phyloP scores from a whole-genome alignment of 2,888 invertebrate genomes.

The Heliconius ethilla region DNA sequence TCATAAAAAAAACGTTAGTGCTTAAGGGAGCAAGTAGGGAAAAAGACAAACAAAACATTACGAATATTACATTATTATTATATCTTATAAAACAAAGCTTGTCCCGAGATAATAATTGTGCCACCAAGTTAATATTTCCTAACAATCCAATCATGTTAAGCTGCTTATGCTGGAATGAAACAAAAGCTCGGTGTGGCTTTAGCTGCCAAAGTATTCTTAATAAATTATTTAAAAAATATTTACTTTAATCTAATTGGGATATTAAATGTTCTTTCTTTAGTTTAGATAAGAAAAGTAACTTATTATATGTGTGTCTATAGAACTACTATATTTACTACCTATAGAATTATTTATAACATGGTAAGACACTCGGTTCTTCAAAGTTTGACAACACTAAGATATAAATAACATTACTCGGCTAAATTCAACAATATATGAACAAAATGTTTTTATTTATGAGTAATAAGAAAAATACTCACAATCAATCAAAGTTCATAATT shows the following conservation, averaged over 20 bases:
- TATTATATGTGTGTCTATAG: no score
- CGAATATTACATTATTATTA: neutral
- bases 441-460: neutral
- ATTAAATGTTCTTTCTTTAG: constrained; percentile 29
- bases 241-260: constrained; percentile 37
- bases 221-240: constrained; percentile 37
- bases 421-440: no score
- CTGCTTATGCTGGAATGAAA: constrained; percentile 43
- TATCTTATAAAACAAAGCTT: constrained; percentile 9
- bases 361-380: neutral
- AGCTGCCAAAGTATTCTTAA: constrained; percentile 27
- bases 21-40: neutral
- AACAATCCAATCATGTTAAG: constrained; percentile 50
- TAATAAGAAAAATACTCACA: no score
- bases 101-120: constrained; percentile 34
- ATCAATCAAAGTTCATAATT: neutral
- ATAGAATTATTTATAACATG: no score
- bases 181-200: constrained; percentile 37
- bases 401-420: neutral
- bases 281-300: neutral
- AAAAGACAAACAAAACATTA: neutral
- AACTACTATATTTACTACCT: no score
- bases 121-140: constrained; percentile 28
- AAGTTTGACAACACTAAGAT: neutral
- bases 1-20: no score